These are phyloP conservation scores for Lordiphosa andalusiaca DNA, from an alignment of 2,888 invertebrate genomes.

Conservation along the genomic window DNA sequence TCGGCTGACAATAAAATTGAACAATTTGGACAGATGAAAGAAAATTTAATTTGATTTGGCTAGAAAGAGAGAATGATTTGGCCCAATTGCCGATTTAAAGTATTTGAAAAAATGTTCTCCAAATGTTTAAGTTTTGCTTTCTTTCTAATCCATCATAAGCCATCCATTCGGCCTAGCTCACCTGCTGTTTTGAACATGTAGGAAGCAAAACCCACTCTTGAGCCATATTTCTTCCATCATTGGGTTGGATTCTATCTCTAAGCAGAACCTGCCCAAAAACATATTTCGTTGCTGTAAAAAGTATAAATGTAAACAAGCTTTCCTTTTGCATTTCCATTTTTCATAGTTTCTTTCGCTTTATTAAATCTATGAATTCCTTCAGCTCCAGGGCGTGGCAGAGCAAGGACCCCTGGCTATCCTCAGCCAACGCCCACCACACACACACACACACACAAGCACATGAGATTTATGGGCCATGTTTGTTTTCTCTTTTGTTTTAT, in stretches of 20 bases:
- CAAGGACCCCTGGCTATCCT: conserved; percentile 9
- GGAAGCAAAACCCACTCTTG: too few relatives aligned
- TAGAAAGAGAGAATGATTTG: too few relatives aligned
- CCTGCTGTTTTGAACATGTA: too few relatives aligned
- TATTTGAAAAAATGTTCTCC: too few relatives aligned
- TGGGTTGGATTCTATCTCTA: background rate
- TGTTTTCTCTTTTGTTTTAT: conserved; percentile 11
- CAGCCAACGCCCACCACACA: conserved; percentile 21
- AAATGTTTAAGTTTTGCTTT: too few relatives aligned
- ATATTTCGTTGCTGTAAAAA: conserved; percentile 10
- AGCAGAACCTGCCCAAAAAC: conserved; percentile 2
- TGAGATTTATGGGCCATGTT: conserved; percentile 20
- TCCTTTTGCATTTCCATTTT: conserved; percentile 33
- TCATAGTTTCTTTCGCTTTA: conserved; percentile 24
- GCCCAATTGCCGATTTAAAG: too few relatives aligned
- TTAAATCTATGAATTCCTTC: conserved; percentile 38
- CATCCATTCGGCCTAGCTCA: too few relatives aligned
- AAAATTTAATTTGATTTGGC: too few relatives aligned
- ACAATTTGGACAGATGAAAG: too few relatives aligned
- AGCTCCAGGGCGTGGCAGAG: conserved; percentile 9
- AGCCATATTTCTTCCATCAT: too few relatives aligned
- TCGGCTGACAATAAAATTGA: too few relatives aligned
- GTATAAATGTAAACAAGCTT: conserved; percentile 21
- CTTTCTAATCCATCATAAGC: too few relatives aligned
- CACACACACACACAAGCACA: conserved; percentile 27